Base-by-base conservation (phyloP, 2,797 vertebrate genomes). In the Micropoecilia bifurca region DNA sequence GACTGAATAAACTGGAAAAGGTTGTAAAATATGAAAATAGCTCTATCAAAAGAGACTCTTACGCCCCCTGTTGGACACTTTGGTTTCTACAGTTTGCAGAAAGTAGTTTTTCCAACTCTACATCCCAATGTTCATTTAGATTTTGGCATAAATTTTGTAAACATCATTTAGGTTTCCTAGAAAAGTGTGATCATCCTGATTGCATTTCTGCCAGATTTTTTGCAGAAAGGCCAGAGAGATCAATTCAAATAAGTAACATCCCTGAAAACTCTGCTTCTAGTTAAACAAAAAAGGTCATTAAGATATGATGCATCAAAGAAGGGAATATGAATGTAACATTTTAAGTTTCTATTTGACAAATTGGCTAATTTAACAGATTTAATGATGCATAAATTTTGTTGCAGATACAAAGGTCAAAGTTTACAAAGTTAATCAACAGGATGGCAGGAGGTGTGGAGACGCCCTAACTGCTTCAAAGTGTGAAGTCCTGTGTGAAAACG, bases 61-160 rank as follows among this genome's bases (percentile, higher is more conserved):
- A 0, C 82, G 18, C 85, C 87, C 73, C 71, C 84, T 85, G 57
- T 0, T 9, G 84, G 82, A 50, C 50, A 74, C 1, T 39, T 66
- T 18, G 3, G 12, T 1, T 18, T 2, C 45, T n/a, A 36, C 5
- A 1, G 77, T 76, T 77, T 9, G 14, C 0, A 66, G 45, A 8
- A 43, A n/a, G 22, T 16, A 71, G 41, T 28, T 46, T 45, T 14
- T 14, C 59, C 6, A 71, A 8, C 13, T n/a, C 22, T 18, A 3
- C 13, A 46, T 46, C 25, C 9, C 10, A 41, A 41, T 22, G 2
- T 68, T 41, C 1, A 68, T 41, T 41, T 68, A 7, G 4, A 22
- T 22, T 9, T 66, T 22, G 63, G 18, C 18, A 39, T 25, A 41
- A 66, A 39, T 63, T 33, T 22, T 66, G 36, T 10, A 39, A 39